Evolutionary conservation across 1,140 invertebrate genomes (phyloP), one percentile per base, ranked within the genome.

Genomic region (Centruroides sculpturatus): DNA sequence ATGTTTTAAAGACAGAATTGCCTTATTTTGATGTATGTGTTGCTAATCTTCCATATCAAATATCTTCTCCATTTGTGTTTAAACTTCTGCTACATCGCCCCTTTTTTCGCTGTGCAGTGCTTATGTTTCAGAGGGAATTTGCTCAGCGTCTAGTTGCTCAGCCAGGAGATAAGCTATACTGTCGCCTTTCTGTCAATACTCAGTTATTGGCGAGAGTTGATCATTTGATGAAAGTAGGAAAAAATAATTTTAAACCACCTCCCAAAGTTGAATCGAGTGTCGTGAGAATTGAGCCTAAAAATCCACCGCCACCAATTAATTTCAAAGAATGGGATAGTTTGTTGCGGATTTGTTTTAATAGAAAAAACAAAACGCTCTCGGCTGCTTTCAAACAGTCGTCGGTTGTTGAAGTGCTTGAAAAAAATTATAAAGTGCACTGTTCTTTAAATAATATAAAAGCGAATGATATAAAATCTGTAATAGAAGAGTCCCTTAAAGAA

Each of bases 111-210:
- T 98, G 92, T 81, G 96, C 97, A 23, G 82, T 99, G 4, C 77
- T 99, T 3, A 99, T 99, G 96, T 97, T 99, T 72, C 97, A 99
- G 78, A 81, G 88, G 73, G 97, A 99, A 79, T 99, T 99, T 81
- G 96, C 96, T 12, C 87, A 98, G 70, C 79, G 97, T 72, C 77
- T 99, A 60, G 90, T 97, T 9, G 97, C 97, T 3, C 90, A 93
- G 75, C 92, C 96, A 41, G 96, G 95, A 10, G 93, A 98, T 67
- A 99, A 99, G 79, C 76, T 97, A 3, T 99, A 97, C 70, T 98
- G 95, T 75, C 81, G 97, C 60, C 75, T 99, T 23, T 97, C 94
- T 59, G 85, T 98, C 47, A 99, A 98, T 73, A 96, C 92, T 55
- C 96, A 99, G 70, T 76, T 99, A 9, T 76, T 99, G 62, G 89